Evolutionary conservation across 2,888 invertebrate genomes (phyloP), one percentile per base, ranked within the genome.

Genomic region (Listrodromus nycthemerus): DNA sequence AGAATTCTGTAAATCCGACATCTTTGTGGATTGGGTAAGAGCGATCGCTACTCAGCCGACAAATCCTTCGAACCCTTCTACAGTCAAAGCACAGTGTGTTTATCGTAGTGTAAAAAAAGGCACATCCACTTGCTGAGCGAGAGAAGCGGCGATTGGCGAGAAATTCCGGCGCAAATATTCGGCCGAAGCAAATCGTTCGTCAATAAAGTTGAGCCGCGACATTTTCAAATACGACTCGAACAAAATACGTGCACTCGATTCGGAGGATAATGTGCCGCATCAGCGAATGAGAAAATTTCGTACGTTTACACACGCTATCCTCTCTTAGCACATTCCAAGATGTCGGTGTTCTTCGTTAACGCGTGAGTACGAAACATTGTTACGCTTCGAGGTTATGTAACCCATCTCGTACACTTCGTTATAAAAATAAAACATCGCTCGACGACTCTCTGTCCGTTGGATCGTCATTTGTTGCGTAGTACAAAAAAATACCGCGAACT

Each of bases 261-360:
- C n/a, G 4, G 37, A 71, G 27, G 21, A 65, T 71, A 50, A 79
- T 79, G 80, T 71, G 21, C 48, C 50, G 41, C 66, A 37, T 24
- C 21, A 37, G 21, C 33, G 65, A 75, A 65, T 65, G 65, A 84
- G n/a, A 16, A 37, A 73, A 45, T 41, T 66, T 78, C 19, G 4
- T n/a, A 48, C 55, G 65, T 41, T 58, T 16, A 50, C 16, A 50
- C 55, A 13, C 7, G 21, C 13, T 67, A 16, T 13, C 16, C 50
- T 24, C 21, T 52, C 55, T 30, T 30, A 63, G 79, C 52, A 30
- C 61, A 33, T 16, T 83, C 91, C 94, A 95, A 94, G 92, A 96
- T 96, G 95, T 96, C 96, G 87, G 95, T 96, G 90, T 96, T 95
- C 94, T 96, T 96, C 93, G 95, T 96, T 89, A 96, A 96, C 93